A percentile compares a stretch with the other conserved stretches of the same genome.
phyloP scores from a whole-genome alignment of 2,113 vertebrate species.

The Austrofundulus limnaeus region DNA sequence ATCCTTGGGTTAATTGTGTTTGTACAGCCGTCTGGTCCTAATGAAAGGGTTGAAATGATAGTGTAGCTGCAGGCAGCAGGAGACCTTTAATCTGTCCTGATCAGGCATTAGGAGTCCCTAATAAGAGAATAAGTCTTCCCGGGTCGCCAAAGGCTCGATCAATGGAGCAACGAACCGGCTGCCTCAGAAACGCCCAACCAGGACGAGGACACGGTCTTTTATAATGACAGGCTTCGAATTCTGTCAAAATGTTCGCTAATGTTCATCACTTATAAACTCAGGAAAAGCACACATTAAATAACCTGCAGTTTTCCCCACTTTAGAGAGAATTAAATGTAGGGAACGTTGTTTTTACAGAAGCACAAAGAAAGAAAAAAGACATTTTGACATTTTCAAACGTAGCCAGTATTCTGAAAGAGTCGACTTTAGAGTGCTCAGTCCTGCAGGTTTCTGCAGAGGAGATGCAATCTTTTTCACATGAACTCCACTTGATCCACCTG shows the following conservation, averaged over 20 bases:
- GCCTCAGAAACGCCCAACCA: constrained; percentile 40
- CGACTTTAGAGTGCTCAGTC: neutral
- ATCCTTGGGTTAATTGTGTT: constrained; percentile 59
- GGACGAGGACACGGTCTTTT: constrained; percentile 18
- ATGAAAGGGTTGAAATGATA: constrained; percentile 69
- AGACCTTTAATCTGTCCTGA: constrained; percentile 76
- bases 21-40: constrained; percentile 54
- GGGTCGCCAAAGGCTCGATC: constrained; percentile 70
- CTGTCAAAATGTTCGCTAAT: neutral
- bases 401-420: constrained; percentile 8
- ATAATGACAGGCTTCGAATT: neutral
- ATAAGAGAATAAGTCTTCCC: constrained; percentile 77
- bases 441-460: neutral
- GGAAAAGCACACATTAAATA: neutral
- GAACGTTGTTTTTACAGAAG: neutral
- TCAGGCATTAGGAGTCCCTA: constrained; percentile 72
- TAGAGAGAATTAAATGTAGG: neutral
- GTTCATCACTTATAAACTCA: neutral
- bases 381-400: neutral
- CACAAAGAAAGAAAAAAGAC: neutral
- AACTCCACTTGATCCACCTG: neutral
- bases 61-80: constrained; percentile 51
- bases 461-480: constrained; percentile 4
- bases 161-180: constrained; percentile 68
- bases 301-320: neutral